phyloP scores from a whole-genome alignment of 1,140 invertebrate genomes.

The Brachionus asplanchnoidis region DNA sequence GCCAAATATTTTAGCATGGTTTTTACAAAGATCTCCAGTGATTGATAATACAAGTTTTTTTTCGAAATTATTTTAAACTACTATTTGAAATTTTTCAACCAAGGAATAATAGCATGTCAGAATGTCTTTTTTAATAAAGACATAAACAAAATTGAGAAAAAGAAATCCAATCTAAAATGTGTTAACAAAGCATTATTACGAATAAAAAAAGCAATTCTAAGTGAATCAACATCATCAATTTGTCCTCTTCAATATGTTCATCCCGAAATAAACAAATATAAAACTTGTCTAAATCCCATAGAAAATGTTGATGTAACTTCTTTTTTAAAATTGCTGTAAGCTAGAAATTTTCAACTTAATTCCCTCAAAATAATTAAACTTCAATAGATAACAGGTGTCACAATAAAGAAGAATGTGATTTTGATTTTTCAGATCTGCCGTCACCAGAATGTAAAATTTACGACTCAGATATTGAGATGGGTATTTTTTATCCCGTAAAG shows the following conservation, averaged over 20 bases:
- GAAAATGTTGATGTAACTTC: constrained; percentile 9
- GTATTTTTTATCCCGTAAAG: neutral
- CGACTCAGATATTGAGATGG: neutral
- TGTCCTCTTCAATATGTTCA: constrained; percentile 36
- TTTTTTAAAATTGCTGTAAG: constrained; percentile 15
- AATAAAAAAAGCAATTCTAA: constrained; percentile 37
- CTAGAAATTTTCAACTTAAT: neutral
- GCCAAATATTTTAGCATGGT: neutral
- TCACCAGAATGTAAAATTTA: neutral
- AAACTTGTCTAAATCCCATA: neutral
- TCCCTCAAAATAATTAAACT: neutral
- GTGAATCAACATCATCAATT: neutral
- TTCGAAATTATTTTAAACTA: neutral
- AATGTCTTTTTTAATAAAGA: neutral
- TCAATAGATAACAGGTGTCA: constrained; percentile 16
- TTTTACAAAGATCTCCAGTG: neutral
- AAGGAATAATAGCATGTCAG: neutral
- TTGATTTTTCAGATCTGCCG: neutral
- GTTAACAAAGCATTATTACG: constrained; percentile 8
- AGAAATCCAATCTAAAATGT: neutral
- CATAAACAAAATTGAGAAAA: neutral
- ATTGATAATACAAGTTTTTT: constrained; percentile 20
- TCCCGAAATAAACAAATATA: neutral
- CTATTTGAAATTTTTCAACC: neutral
- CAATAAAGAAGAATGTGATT: constrained; percentile 22